Conservation (phyloP, 2,113 vertebrate species). For the Irena cyanogastra region DNA sequence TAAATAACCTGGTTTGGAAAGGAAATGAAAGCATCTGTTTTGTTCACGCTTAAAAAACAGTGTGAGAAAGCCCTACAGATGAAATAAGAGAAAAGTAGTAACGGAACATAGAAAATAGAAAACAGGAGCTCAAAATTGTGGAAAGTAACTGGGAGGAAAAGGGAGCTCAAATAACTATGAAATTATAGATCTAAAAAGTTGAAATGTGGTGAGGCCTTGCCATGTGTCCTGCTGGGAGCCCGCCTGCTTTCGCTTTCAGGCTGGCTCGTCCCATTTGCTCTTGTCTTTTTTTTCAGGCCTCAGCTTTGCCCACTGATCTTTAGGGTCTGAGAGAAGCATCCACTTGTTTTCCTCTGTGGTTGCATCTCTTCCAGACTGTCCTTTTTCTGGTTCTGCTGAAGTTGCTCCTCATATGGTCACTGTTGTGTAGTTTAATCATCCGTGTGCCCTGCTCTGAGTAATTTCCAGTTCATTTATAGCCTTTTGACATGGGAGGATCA, state of each 20-base stretch:
- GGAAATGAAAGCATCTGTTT: constrained; percentile 32
- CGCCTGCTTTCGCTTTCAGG: neutral
- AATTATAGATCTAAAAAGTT: neutral
- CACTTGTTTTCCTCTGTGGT: neutral
- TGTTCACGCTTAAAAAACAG: neutral
- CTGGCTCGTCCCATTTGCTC: neutral
- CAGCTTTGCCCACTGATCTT: neutral
- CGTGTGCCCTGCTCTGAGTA: neutral
- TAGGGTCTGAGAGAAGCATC: neutral
- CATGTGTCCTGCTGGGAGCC: neutral
- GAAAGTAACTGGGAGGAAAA: neutral
- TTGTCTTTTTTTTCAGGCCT: neutral
- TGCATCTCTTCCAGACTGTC: neutral
- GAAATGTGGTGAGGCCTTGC: neutral
- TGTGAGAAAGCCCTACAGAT: neutral
- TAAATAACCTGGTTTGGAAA: constrained; percentile 19
- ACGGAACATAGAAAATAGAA: neutral
- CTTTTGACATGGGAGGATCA: neutral
- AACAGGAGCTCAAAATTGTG: neutral
- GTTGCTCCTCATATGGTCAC: neutral
- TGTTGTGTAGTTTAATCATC: neutral
- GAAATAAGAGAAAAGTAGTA: neutral
- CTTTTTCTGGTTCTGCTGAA: neutral
- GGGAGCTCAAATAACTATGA: neutral
- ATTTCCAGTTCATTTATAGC: neutral